Percentiles rank a stretch among this genome's conserved stretches.
These are phyloP conservation scores for Lepidochrysops patricia DNA, from an alignment of 2,888 invertebrate species.

Conservation along the genomic window DNA sequence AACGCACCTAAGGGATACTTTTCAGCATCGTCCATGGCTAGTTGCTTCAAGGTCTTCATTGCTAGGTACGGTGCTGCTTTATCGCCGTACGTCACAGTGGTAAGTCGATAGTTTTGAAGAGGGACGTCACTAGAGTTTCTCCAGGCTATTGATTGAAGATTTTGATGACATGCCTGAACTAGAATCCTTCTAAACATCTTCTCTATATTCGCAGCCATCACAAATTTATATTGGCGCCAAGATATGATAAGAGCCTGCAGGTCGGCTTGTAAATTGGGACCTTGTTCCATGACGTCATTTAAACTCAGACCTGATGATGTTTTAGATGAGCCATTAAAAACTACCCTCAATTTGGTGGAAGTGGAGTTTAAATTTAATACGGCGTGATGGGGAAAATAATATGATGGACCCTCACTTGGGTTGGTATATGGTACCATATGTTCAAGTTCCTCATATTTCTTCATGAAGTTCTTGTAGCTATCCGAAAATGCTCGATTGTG, in stretches of 20 bases:
- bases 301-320: constrained; percentile 2
- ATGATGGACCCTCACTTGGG: background rate
- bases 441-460: background rate
- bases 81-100: no score
- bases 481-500: constrained; percentile 1
- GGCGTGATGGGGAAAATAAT: background rate
- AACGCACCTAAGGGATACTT: constrained; percentile 8
- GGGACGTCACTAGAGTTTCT: constrained; percentile 8
- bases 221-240: constrained; percentile 11
- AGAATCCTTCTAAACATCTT: constrained; percentile 14
- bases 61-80: constrained; percentile 16
- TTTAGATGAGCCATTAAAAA: background rate
- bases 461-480: constrained; percentile 1
- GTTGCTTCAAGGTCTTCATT: constrained; percentile 14
- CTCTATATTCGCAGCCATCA: no score
- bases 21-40: constrained; percentile 9
- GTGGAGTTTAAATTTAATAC: background rate
- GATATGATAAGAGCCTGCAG: constrained; percentile 11
- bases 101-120: no score
- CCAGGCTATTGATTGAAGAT: constrained; percentile 12
- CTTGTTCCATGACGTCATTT: constrained; percentile 8
- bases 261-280: constrained; percentile 2
- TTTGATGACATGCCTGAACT: background rate
- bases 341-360: background rate
- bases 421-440: background rate